These are phyloP conservation scores for Trichosurus vulpecula DNA, from an alignment of 2,797 vertebrate species.

Conservation along the genomic window DNA sequence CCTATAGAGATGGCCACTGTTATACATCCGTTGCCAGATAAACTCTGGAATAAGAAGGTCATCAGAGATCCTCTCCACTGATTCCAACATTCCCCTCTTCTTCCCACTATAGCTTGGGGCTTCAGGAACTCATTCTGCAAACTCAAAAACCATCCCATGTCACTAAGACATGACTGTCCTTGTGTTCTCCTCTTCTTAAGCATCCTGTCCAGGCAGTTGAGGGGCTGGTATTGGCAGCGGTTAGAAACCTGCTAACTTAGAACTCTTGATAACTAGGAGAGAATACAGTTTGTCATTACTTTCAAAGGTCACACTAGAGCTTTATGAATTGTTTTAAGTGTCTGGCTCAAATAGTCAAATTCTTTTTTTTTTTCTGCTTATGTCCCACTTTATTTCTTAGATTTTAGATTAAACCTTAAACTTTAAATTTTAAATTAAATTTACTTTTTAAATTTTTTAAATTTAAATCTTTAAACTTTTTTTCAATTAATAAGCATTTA, in stretches of 20 bases:
- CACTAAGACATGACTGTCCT: neutral
- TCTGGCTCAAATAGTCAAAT: too few relatives aligned
- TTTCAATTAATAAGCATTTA: too few relatives aligned
- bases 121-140: neutral
- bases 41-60: neutral
- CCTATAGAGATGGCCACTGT: neutral
- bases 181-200: neutral
- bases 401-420: too few relatives aligned
- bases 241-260: neutral
- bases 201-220: neutral
- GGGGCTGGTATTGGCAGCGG: neutral
- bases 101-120: neutral
- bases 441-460: too few relatives aligned
- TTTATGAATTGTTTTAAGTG: neutral
- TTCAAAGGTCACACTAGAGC: neutral
- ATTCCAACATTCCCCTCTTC: neutral
- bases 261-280: neutral
- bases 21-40: neutral
- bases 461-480: too few relatives aligned
- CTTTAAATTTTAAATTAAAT: too few relatives aligned
- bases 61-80: neutral
- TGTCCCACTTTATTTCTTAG: too few relatives aligned
- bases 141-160: neutral
- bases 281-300: neutral
- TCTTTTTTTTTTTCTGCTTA: too few relatives aligned